These are phyloP conservation scores for Deroptyus accipitrinus DNA, from an alignment of 2,113 vertebrate species.

Conservation along the genomic window DNA sequence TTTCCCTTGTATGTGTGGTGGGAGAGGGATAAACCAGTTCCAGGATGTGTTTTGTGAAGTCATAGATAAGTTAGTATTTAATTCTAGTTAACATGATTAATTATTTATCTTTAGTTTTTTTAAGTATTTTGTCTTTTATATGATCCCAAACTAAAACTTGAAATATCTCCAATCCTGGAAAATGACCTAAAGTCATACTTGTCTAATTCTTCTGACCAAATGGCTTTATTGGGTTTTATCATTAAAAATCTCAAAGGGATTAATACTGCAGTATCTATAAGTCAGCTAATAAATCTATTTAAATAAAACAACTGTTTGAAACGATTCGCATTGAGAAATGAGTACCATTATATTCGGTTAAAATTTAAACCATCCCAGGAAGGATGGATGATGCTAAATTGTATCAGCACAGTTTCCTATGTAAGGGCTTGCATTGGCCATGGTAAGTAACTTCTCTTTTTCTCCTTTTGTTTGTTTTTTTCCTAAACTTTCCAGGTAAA, in stretches of 20 bases:
- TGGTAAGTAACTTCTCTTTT: constrained; percentile 74
- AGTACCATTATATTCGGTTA: neutral
- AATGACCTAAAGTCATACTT: neutral
- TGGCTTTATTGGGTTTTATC: neutral
- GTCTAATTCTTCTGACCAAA: neutral
- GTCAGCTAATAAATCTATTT: neutral
- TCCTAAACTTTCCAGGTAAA: constrained; percentile 85
- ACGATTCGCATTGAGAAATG: neutral
- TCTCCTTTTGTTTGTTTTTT: constrained; percentile 37
- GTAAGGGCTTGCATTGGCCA: constrained; percentile 4
- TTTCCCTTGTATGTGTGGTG: neutral
- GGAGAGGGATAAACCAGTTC: neutral
- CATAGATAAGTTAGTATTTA: neutral
- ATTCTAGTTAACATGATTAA: neutral
- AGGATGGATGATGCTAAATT: neutral
- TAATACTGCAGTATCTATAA: neutral
- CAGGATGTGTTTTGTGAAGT: neutral
- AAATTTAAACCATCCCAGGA: neutral
- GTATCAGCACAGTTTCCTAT: neutral
- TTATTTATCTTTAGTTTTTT: neutral
- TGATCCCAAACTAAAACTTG: neutral
- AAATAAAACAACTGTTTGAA: neutral
- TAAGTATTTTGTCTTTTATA: neutral
- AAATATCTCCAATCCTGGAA: neutral
- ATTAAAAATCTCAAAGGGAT: neutral